Evolutionary conservation across 1,140 invertebrate species (phyloP), one percentile per base, ranked within the genome.

Genomic region (Trachymyrmex cornetzi): DNA sequence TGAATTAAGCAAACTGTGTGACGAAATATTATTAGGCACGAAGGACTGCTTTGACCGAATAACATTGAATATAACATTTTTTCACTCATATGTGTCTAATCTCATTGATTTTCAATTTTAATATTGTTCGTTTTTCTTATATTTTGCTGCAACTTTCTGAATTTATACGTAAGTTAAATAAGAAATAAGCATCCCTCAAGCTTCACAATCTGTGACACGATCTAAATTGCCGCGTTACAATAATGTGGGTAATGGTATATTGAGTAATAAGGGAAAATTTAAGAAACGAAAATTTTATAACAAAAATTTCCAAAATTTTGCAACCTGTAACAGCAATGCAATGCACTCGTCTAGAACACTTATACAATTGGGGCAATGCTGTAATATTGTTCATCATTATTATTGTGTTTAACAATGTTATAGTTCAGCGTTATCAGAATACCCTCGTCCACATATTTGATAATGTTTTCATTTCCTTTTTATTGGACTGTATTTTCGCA

Each of bases 381-480:
- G 11, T 2, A 63, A 61, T 16, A 59, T 61, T 12, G 19, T 57
- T 59, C 14, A 82, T 82, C 24, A 22, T 63, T 19, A 74, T 48
- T 4, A 22, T 48, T 12, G 5, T 71, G 16, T 14, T 55, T 69
- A n/a, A n/a, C 2, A 34, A 16, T 7, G 4, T 84, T 84, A 38
- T 38, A 12, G 50, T 50, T 75, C 44, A 50, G 19, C 30, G 34
- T 50, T 84, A 75, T 84, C 80, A 22, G 11, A 57, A 14, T 71
- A 63, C 3, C 12, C n/a, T 30, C 6, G 0, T 50, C 2, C 38
- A 34, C 19, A 72, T 44, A 11, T 19, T 71, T 6, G n/a, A 81
- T 27, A 16, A 84, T 48, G 53, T 48, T 82, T 72, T 44, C 16
- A 19, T 71, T 71, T 59, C 14, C 22, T 44, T 59, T 30, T 82